A percentile compares a stretch with the other conserved stretches of the same genome.
Conservation (phyloP, 2,888 invertebrate species). For the Cerceris rybyensis region DNA sequence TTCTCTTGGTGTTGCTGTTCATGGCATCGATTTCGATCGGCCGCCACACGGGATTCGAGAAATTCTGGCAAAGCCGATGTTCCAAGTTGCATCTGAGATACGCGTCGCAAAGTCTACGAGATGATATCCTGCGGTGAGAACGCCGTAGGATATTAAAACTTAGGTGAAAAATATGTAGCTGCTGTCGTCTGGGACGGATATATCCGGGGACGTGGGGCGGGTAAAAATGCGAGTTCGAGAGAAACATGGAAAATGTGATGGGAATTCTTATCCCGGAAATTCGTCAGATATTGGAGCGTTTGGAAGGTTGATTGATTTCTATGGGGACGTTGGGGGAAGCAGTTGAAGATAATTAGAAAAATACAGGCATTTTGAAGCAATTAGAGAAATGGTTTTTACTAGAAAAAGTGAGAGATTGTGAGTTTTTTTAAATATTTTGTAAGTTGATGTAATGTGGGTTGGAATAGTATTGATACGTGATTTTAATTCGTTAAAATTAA, state of each 20-base stretch:
- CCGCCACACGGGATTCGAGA: conserved; percentile 16
- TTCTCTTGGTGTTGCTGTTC: conserved; percentile 12
- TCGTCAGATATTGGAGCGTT: too few species aligned
- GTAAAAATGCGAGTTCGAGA: conserved; percentile 46
- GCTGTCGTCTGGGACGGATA: conserved; percentile 44
- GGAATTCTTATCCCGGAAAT: too few species aligned
- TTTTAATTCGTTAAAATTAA: too few species aligned
- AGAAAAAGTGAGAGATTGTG: too few species aligned
- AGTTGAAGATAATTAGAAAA: too few species aligned
- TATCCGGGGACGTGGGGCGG: conserved; percentile 12
- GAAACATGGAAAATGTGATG: neutral
- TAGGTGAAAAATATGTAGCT: conserved; percentile 43
- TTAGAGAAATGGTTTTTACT: too few species aligned
- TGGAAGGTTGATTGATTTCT: too few species aligned
- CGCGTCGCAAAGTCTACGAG: conserved; percentile 38
- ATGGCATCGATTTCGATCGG: conserved; percentile 25
- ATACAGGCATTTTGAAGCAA: too few species aligned
- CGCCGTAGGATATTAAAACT: conserved; percentile 61
- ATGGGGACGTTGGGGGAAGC: too few species aligned
- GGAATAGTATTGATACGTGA: too few species aligned
- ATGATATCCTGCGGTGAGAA: conserved; percentile 16
- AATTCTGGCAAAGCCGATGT: conserved; percentile 42
- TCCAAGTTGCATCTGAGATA: conserved; percentile 48
- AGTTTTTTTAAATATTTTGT: too few species aligned
- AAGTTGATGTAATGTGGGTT: too few species aligned